Base-by-base conservation (phyloP, 2,797 vertebrate species). In the Poecilia picta region DNA sequence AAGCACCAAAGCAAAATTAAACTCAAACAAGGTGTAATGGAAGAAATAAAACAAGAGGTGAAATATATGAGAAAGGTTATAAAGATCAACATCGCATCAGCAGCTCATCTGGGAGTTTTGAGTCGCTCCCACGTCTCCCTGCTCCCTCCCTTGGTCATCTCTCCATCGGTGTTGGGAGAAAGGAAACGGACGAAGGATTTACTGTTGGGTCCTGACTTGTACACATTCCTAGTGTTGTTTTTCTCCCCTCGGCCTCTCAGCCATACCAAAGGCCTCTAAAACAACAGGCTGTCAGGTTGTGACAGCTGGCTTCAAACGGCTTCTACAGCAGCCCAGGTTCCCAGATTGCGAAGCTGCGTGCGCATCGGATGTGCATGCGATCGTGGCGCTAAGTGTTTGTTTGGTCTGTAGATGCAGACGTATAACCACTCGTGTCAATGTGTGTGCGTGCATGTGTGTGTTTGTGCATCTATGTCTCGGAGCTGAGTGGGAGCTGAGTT, bases 261-360 rank as follows among this genome's bases (percentile, higher is more conserved):
- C 95, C 95, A 95, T 95, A 95, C 95, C 94, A 94, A 95, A 95
- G 95, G 95, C 95, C 96, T 96, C 96, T 96, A 95, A 95, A 96
- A 96, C 96, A 96, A 96, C 96, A 96, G 96, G 90, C 94, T 95
- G 95, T 95, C 95, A 96, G 95, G 95, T 95, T 96, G 95, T 95
- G 95, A 96, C 96, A 96, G 96, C 96, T 96, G 96, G 95, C 96
- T 96, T 96, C 96, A 96, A 96, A 96, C 95, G 92, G 94, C 95
- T 96, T 91, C 95, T 96, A 93, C 94, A 92, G 94, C 93, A 95
- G 94, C 94, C 68, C 91, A 93, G 91, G 93, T 96, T 96, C 95
- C 94, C 95, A 96, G 93, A 89, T 92, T 80, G 70, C 77, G 80
- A 80, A 83, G 81, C 73, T 81, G 78, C 78, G 71, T 86, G 80